Evolutionary conservation across 2,797 vertebrate genomes (phyloP), one percentile per base, ranked within the genome.

Genomic region (Clarias laeviceps): DNA sequence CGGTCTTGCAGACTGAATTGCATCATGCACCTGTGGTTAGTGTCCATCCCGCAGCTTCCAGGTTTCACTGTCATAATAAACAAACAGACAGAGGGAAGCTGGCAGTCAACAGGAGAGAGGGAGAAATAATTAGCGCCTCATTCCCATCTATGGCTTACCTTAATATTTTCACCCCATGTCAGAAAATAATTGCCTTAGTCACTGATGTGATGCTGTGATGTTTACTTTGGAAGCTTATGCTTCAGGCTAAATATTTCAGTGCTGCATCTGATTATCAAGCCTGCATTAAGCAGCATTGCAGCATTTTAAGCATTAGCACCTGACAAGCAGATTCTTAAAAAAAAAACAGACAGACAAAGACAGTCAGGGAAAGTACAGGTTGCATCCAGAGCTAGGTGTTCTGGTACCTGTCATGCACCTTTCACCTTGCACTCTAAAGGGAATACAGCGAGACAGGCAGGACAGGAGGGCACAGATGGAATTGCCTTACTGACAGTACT

Each of bases 401-500:
- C 87, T 87, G 86, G 56, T 88, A 85, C 82, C 87, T 88, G 87
- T 87, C 88, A 89, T 87, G 87, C 86, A 88, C 81, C 69, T 86
- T 85, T 90, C 90, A 88, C 80, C 68, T 64, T 34, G 83, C 74
- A 64, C 83, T 86, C 88, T 89, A 89, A 88, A 88, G 90, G 90
- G 90, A 90, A 90, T 88, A 82, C 83, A 84, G 56, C 32, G 84
- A 86, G 90, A 90, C 90, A 88, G 86, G 80, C 78, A 68, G 87
- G 87, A 89, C 88, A 89, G 90, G 86, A 87, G 88, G 87, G 86
- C 88, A 88, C 88, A 87, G 86, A 88, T 90, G 88, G 83, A 84
- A 87, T 86, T 89, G 87, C 86, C 83, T 88, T 85, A 84, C 83
- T 87, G 90, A 89, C 87, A 89, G 88, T 84, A 83, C 57, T 85